Evolutionary conservation across 2,113 vertebrate species (phyloP).

Genomic region (Apaloderma vittatum): DNA sequence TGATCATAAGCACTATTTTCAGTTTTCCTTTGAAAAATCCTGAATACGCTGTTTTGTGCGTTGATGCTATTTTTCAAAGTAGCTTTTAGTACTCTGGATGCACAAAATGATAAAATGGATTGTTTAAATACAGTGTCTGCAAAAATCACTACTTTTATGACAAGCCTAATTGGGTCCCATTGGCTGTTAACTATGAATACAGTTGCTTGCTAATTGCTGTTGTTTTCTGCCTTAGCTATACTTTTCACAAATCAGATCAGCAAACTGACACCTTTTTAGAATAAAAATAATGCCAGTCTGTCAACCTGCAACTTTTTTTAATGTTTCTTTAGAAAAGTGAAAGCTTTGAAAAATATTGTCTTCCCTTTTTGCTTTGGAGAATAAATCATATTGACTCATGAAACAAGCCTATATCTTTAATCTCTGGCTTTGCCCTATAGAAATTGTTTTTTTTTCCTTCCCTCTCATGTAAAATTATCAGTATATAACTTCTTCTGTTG

Average conservation of each 20-base stretch:
- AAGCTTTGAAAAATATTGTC: not conserved
- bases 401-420: not conserved
- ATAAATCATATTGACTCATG: not conserved
- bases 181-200: not conserved
- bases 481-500: not conserved
- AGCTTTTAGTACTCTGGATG: not conserved
- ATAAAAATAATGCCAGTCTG: not conserved
- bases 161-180: not conserved
- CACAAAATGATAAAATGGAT: not conserved
- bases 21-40: not conserved
- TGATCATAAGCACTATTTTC: not conserved
- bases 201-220: not conserved
- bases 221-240: not conserved
- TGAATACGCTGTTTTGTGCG: not conserved
- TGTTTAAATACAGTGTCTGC: not conserved
- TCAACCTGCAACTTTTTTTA: not conserved
- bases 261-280: not conserved
- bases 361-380: not conserved
- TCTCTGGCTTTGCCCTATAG: not conserved
- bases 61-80: not conserved
- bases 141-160: not conserved
- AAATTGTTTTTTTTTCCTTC: rapidly evolving
- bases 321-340: not conserved
- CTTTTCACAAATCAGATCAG: not conserved
- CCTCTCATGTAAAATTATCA: not conserved